phyloP scores from a whole-genome alignment of 2,113 vertebrate genomes.

The Chloebia gouldiae region DNA sequence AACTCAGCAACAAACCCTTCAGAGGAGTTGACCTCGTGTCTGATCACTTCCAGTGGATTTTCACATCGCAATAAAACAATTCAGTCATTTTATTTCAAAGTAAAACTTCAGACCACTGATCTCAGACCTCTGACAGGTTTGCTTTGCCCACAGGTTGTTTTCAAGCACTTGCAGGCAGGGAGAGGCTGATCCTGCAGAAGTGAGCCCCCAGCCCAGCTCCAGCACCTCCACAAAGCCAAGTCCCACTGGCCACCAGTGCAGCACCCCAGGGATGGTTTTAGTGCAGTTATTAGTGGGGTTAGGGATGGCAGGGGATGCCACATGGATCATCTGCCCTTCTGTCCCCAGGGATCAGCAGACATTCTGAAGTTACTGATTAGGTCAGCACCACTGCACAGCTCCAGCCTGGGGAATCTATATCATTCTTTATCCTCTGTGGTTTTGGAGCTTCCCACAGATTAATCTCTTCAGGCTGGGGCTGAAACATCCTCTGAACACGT shows the following conservation, averaged over 20 bases:
- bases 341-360: background rate
- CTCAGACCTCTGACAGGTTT: background rate
- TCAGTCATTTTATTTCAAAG: background rate
- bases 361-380: background rate
- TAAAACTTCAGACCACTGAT: background rate
- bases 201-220: background rate
- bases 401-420: background rate
- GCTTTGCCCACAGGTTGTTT: background rate
- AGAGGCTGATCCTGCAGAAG: background rate
- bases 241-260: background rate
- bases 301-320: background rate
- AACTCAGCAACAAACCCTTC: background rate
- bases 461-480: background rate
- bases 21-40: fast-evolving
- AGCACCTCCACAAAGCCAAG: fast-evolving
- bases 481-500: background rate
- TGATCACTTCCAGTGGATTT: background rate
- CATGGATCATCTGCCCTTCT: background rate
- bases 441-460: background rate
- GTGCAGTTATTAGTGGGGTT: background rate
- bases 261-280: fast-evolving
- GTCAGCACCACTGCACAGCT: background rate
- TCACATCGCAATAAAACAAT: background rate
- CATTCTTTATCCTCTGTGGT: background rate
- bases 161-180: background rate